phyloP scores from a whole-genome alignment of 2,888 invertebrate genomes.

The Urechis unicinctus region DNA sequence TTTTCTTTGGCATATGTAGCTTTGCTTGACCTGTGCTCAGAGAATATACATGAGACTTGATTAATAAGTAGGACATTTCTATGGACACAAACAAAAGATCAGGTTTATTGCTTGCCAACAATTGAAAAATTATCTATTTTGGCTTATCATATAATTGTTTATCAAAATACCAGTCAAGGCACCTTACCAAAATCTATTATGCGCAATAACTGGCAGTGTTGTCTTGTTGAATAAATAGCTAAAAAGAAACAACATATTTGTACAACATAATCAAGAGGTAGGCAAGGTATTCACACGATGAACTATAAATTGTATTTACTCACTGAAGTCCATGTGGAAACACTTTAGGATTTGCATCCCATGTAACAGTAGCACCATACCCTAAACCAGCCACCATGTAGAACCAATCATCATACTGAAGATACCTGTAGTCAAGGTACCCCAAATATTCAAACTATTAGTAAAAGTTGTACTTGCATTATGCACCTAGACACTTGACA shows the following conservation, averaged over 20 bases:
- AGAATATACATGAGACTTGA: neutral
- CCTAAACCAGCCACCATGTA: constrained; percentile 11
- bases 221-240: constrained; percentile 11
- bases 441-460: neutral
- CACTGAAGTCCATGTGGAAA: constrained; percentile 18
- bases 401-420: constrained; percentile 19
- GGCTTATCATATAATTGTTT: no score
- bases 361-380: constrained; percentile 15
- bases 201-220: constrained; percentile 5
- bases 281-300: neutral
- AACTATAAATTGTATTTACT: neutral
- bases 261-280: neutral
- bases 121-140: no score
- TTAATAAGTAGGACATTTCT: neutral
- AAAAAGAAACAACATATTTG: neutral
- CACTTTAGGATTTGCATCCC: constrained; percentile 14
- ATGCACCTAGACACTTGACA: no score
- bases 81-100: neutral
- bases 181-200: constrained; percentile 13
- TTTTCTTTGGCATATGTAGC: constrained; percentile 14
- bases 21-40: constrained; percentile 4
- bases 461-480: neutral
- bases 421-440: constrained; percentile 8
- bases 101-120: no score
- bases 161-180: no score